Conservation (phyloP, 2,113 vertebrate genomes). For the Corythoichthys intestinalis region DNA sequence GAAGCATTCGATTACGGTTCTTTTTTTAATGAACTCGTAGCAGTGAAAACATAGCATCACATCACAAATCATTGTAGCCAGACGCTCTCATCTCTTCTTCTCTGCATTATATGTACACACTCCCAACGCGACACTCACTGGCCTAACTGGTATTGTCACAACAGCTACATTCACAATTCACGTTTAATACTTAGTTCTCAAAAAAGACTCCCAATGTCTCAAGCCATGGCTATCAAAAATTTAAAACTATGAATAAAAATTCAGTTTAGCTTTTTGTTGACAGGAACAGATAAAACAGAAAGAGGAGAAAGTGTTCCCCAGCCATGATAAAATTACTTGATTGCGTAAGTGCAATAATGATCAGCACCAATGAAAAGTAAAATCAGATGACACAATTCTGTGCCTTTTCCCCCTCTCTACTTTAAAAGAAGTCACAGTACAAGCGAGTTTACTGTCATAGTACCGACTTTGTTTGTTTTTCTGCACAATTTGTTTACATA, state of each 20-base stretch:
- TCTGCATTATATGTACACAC: not conserved
- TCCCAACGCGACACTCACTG: too few relatives aligned
- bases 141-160: too few relatives aligned
- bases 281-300: not conserved
- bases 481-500: conserved; percentile 5
- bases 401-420: not conserved
- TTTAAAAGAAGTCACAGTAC: not conserved
- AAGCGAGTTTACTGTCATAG: not conserved
- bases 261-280: not conserved
- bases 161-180: too few relatives aligned
- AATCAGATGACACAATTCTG: not conserved
- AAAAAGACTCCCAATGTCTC: not conserved
- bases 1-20: too few relatives aligned
- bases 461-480: not conserved
- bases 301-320: not conserved
- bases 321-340: not conserved
- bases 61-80: too few relatives aligned
- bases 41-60: too few relatives aligned
- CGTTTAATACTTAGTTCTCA: not conserved
- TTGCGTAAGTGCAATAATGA: not conserved
- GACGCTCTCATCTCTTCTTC: too few relatives aligned
- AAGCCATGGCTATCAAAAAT: not conserved
- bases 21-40: too few relatives aligned
- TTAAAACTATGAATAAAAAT: not conserved
- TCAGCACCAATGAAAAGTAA: not conserved